These are phyloP conservation scores for Sylvicola cinctus DNA, from an alignment of 2,888 invertebrate genomes.

Conservation along the genomic window DNA sequence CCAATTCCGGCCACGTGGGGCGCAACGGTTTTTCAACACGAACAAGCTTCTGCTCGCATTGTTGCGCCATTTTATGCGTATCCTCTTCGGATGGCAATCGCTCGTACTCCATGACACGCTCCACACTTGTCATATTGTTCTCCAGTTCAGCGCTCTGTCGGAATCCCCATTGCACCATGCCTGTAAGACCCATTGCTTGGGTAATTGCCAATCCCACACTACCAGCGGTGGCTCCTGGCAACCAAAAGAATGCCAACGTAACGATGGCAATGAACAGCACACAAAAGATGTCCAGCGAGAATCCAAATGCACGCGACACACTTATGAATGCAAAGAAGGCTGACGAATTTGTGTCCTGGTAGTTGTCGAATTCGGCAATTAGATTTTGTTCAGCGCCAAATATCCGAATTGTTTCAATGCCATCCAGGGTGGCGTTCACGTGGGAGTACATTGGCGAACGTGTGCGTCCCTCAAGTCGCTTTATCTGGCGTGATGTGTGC, in stretches of 20 bases:
- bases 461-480: slow-evolving; percentile 58
- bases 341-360: slow-evolving; percentile 72
- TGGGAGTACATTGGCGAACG: slow-evolving; percentile 93
- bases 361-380: slow-evolving; percentile 56
- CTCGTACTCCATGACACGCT: slow-evolving; percentile 52
- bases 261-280: slow-evolving; percentile 69
- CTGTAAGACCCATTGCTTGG: slow-evolving; percentile 57
- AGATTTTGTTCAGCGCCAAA: slow-evolving; percentile 65
- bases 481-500: slow-evolving; percentile 59
- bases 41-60: background rate
- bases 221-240: slow-evolving; percentile 44
- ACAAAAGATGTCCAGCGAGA: slow-evolving; percentile 79
- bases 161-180: slow-evolving; percentile 61
- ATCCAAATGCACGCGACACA: slow-evolving; percentile 81
- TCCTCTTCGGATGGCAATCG: slow-evolving; percentile 18
- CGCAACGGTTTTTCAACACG: slow-evolving; percentile 34
- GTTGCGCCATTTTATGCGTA: slow-evolving; percentile 14
- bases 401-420: slow-evolving; percentile 78
- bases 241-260: slow-evolving; percentile 63
- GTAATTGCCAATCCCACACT: slow-evolving; percentile 62
- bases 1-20: slow-evolving; percentile 49
- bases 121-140: slow-evolving; percentile 80
- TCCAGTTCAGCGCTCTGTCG: slow-evolving; percentile 77
- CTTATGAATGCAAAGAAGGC: slow-evolving; percentile 83
- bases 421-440: slow-evolving; percentile 71